Base-by-base conservation (phyloP, 2,797 vertebrate species). In the Catamblyrhynchus diadema region DNA sequence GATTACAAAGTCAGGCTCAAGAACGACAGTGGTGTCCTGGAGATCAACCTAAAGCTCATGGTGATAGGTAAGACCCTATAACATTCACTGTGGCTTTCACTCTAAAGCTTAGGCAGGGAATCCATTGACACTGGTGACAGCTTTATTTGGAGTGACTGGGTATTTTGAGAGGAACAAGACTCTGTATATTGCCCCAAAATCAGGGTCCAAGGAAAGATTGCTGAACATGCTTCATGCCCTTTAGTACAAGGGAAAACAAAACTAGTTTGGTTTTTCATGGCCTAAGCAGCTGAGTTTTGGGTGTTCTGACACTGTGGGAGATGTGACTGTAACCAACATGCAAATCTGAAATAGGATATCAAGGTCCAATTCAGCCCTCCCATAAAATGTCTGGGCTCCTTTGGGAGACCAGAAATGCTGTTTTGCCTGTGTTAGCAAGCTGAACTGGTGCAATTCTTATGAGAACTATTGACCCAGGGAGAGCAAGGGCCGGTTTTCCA, bases 1-100 rank as follows among this genome's bases (percentile, higher is more conserved):
- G 98, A 97, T 89, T 98, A 99, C 95, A 98, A 98, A 96, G 95
- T 99, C 94, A 98, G 97, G 54, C 97, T 99, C 79, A 98, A 96
- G 96, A 99, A 98, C 0, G 94, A 98, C 37, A 98, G 98, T 12
- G 99, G 99, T 37, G 96, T 97, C 33, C 66, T 86, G 32, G 98
- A 98, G 86, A 98, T 98, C 8, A 12, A 97, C 71, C 92, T 99
- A 48, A 98, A 94, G 77, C 97, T 99, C 15, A 59, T 97, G 69
- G 98, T 99, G 60, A 95, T 98, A 67, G 98, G 99, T 99, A 94
- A 98, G 98, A 84, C 65, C 81, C 23, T 5, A 0, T 30, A 27
- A 51, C 25, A 42, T 66, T 65, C 30, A 2, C 53, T 13, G 18
- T 32, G 51, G 20, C 65, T 81, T 86, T 57, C 15, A 18, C 42